Conservation (phyloP, 2,113 vertebrate species). For the Arizona elegans region DNA sequence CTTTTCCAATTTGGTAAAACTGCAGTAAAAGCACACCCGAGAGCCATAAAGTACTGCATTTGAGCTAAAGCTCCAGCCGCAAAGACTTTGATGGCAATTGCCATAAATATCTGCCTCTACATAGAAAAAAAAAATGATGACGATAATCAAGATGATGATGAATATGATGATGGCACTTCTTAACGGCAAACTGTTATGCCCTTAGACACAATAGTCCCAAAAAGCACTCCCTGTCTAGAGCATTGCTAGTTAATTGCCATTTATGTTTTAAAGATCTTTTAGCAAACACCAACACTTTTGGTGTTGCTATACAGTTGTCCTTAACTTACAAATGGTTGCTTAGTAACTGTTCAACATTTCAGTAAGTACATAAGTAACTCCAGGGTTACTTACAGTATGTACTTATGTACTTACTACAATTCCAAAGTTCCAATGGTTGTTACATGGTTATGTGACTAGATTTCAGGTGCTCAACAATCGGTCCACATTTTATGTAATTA, state of each 20-base stretch:
- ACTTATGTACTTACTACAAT: neutral
- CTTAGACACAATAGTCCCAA: neutral
- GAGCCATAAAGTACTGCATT: neutral
- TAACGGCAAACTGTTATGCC: neutral
- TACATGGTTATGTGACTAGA: neutral
- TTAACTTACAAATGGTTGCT: neutral
- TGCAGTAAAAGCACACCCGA: neutral
- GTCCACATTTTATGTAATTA: neutral
- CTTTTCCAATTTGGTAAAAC: neutral
- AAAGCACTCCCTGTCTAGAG: neutral
- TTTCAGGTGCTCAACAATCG: neutral
- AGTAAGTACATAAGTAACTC: no score
- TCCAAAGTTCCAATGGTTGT: neutral
- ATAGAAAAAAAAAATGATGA: neutral
- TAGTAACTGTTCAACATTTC: neutral
- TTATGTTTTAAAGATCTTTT: neutral
- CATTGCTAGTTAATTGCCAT: neutral
- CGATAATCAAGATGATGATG: neutral
- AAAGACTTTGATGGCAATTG: neutral
- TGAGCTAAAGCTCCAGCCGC: neutral
- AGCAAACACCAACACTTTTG: neutral
- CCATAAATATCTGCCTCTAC: neutral
- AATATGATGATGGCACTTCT: neutral
- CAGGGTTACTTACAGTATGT: neutral
- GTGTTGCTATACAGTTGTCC: neutral